These are phyloP conservation scores for Phortica okadai DNA, from an alignment of 2,888 invertebrate species.

Conservation along the genomic window DNA sequence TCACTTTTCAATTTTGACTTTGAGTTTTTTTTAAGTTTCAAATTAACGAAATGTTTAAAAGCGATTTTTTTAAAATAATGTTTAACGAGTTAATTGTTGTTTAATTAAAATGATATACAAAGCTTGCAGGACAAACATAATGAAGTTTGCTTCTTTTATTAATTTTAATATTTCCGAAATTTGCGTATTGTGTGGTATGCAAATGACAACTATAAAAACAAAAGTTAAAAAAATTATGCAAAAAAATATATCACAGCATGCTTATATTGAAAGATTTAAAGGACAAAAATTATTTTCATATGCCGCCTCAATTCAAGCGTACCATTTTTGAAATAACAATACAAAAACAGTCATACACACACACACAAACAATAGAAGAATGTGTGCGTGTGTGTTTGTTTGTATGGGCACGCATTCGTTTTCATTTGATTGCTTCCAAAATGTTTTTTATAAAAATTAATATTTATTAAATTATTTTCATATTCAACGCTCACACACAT, in stretches of 20 bases:
- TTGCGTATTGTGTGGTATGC: not conserved
- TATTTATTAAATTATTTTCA: conserved; percentile 21
- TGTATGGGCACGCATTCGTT: conserved; percentile 1
- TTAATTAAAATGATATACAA: too few species aligned
- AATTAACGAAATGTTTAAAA: too few species aligned
- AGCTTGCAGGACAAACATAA: not conserved
- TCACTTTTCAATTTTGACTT: too few species aligned
- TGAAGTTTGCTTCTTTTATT: conserved; percentile 8
- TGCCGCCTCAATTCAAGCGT: conserved; percentile 12
- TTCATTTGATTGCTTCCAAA: conserved; percentile 2
- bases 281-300: conserved; percentile 13
- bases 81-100: too few species aligned
- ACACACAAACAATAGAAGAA: not conserved
- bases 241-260: not conserved
- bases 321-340: not conserved
- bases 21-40: too few species aligned
- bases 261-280: not conserved
- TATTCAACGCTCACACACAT: not conserved
- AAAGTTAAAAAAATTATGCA: conserved; percentile 2
- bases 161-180: not conserved
- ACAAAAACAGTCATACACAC: not conserved
- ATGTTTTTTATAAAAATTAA: conserved; percentile 26
- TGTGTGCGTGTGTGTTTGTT: not conserved
- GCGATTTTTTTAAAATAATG: too few species aligned
- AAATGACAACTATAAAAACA: conserved; percentile 17